These are phyloP conservation scores for Agrotis puta DNA, from an alignment of 2,888 invertebrate genomes.

Conservation along the genomic window DNA sequence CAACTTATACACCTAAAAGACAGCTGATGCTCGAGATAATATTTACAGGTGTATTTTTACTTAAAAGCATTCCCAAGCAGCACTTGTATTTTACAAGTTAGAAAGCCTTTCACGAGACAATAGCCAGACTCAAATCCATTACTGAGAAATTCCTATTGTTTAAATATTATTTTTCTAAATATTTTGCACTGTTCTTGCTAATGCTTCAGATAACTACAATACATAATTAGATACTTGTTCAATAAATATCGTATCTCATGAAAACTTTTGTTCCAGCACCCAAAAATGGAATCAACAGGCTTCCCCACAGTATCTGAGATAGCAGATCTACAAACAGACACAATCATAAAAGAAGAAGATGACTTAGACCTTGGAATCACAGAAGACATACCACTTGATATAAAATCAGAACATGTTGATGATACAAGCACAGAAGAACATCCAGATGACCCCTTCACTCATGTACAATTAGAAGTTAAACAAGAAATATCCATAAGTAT, in stretches of 20 bases:
- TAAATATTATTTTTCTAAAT: background rate
- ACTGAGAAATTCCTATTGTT: background rate
- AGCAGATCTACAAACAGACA: constrained; percentile 52
- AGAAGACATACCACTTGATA: constrained; percentile 64
- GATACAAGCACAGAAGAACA: constrained; percentile 54
- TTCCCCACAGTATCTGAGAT: constrained; percentile 40
- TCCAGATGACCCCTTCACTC: constrained; percentile 68
- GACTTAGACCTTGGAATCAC: constrained; percentile 37
- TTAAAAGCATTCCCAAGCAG: background rate
- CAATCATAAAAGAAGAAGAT: constrained; percentile 56
- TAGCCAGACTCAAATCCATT: background rate
- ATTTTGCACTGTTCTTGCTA: background rate
- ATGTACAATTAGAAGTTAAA: constrained; percentile 74
- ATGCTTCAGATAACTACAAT: background rate
- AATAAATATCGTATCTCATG: background rate
- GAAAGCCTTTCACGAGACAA: background rate
- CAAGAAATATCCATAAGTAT: constrained; percentile 64
- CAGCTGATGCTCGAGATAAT: background rate
- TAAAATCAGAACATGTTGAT: constrained; percentile 68
- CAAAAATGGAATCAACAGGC: constrained; percentile 46
- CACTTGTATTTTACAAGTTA: background rate
- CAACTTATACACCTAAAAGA: background rate
- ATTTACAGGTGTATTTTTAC: background rate
- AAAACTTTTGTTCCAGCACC: constrained; percentile 40
- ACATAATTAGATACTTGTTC: background rate